Conservation (phyloP, 2,113 vertebrate species). For the Phodopus roborovskii region DNA sequence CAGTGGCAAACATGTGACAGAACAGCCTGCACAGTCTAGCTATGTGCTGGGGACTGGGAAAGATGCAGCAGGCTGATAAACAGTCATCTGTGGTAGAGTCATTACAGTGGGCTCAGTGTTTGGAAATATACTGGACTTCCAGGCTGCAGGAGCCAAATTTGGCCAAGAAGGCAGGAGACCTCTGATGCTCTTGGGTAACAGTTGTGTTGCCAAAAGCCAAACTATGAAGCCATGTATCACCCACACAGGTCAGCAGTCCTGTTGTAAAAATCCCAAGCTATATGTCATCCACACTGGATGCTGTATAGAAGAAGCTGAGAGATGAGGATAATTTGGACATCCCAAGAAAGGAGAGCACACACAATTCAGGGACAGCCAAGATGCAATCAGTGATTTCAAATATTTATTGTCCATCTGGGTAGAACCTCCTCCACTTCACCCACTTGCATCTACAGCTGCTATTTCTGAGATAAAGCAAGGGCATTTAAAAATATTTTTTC, state of each 20-base stretch:
- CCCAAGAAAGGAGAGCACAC: neutral
- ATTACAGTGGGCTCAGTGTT: neutral
- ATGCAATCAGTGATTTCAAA: neutral
- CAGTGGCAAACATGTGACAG: neutral
- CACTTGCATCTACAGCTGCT: neutral
- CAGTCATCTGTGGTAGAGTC: neutral
- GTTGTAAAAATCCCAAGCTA: neutral
- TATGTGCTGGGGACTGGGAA: neutral
- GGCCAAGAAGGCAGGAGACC: neutral
- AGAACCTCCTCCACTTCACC: no score
- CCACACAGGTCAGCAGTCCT: neutral
- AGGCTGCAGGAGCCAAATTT: neutral
- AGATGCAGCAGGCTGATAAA: neutral
- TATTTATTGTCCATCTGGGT: neutral
- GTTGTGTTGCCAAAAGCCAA: no score
- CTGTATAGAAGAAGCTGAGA: neutral
- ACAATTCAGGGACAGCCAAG: neutral
- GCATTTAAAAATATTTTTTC: neutral
- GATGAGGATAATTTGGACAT: neutral
- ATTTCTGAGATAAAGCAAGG: neutral
- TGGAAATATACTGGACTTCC: neutral
- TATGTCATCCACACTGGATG: neutral
- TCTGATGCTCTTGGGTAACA: neutral
- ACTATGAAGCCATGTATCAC: neutral
- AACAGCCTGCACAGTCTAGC: neutral